Conservation (phyloP, 2,797 vertebrate species). For the Erethizon dorsatum region DNA sequence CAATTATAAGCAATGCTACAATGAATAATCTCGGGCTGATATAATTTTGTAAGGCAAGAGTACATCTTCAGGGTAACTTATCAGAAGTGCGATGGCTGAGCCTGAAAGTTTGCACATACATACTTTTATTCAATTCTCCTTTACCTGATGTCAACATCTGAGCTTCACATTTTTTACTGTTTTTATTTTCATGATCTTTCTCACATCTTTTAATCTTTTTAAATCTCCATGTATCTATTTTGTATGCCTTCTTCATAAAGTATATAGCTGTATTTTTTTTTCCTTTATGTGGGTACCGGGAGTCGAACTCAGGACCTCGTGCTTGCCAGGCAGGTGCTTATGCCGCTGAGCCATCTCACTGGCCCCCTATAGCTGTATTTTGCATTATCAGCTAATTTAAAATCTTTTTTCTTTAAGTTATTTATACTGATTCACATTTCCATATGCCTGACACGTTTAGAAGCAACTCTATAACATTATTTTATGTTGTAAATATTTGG, state of each 20-base stretch:
- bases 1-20: not conserved
- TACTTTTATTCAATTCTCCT: not conserved
- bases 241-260: not conserved
- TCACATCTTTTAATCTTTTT: not conserved
- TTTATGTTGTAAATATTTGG: not conserved
- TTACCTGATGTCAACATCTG: not conserved
- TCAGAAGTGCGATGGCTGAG: not conserved
- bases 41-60: not conserved
- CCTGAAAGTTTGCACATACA: not conserved
- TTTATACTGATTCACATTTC: not conserved
- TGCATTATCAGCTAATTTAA: constrained; percentile 17
- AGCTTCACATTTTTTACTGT: not conserved
- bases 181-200: not conserved
- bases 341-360: too few relatives aligned
- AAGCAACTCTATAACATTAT: constrained; percentile 13
- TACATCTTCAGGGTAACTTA: not conserved
- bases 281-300: too few relatives aligned
- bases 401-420: not conserved
- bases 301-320: too few relatives aligned
- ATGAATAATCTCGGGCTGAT: not conserved
- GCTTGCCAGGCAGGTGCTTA: too few relatives aligned
- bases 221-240: not conserved
- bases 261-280: not conserved
- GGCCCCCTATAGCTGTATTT: not conserved
- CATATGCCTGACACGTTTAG: not conserved